Percentiles rank a stretch among this genome's conserved stretches.
Conservation (phyloP, 1,140 invertebrate genomes). For the Zaprionus taronus region DNA sequence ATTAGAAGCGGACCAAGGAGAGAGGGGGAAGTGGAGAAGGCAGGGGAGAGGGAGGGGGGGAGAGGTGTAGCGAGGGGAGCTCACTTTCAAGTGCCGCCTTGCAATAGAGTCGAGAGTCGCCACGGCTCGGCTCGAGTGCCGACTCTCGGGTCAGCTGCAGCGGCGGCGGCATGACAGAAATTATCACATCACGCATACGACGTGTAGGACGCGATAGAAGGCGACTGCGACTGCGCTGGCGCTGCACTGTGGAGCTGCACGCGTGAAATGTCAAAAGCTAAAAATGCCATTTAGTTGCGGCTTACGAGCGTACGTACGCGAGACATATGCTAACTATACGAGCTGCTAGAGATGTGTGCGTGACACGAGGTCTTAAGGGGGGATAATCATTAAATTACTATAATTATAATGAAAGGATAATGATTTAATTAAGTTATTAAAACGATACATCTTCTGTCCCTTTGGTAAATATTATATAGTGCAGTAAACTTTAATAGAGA, state of each 20-base stretch:
- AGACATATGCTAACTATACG: background rate
- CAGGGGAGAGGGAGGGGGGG: too few species aligned
- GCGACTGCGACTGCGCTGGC: background rate
- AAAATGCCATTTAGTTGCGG: slow-evolving; percentile 70
- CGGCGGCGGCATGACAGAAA: slow-evolving; percentile 49
- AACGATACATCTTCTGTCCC: too few species aligned
- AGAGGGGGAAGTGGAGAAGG: background rate
- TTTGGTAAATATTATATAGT: too few species aligned
- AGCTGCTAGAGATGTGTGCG: slow-evolving; percentile 1
- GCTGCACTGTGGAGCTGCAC: slow-evolving; percentile 46
- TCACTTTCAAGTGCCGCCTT: slow-evolving; percentile 45
- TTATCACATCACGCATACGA: slow-evolving; percentile 81
- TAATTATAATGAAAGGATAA: too few species aligned
- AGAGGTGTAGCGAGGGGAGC: background rate
- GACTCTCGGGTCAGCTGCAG: slow-evolving; percentile 1
- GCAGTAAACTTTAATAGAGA: background rate
- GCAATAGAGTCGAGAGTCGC: slow-evolving; percentile 8
- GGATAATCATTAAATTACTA: too few species aligned
- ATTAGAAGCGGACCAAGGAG: slow-evolving; percentile 25
- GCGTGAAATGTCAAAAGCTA: slow-evolving; percentile 82
- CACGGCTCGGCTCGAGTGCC: slow-evolving; percentile 5
- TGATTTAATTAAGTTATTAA: too few species aligned
- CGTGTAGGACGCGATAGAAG: slow-evolving; percentile 64
- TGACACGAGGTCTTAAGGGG: background rate
- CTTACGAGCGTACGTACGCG: slow-evolving; percentile 13